phyloP scores from a whole-genome alignment of 2,113 vertebrate genomes.

The Sarotherodon lohbergeri region DNA sequence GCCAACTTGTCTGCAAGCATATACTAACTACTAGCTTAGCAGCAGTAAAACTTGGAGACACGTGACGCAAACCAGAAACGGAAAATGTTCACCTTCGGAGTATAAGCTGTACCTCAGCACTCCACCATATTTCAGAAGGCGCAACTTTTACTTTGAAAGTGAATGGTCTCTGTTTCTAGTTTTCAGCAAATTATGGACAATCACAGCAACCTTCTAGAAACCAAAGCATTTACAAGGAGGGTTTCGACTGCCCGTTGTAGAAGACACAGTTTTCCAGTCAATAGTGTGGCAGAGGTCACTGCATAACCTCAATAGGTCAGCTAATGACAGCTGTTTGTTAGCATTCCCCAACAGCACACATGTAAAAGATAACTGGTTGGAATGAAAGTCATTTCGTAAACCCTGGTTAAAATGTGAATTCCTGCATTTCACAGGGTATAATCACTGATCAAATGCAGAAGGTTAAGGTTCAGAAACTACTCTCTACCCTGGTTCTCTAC shows the following conservation, averaged over 20 bases:
- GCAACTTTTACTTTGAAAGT: background rate
- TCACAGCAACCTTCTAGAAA: background rate
- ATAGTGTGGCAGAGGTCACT: background rate
- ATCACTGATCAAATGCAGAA: background rate
- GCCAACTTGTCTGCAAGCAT: background rate
- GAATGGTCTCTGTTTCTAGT: background rate
- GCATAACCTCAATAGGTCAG: background rate
- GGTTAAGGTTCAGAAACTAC: background rate
- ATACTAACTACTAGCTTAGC: background rate
- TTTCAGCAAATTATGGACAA: background rate
- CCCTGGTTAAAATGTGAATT: background rate
- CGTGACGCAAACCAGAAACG: background rate
- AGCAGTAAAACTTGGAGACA: background rate
- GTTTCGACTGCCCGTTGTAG: background rate
- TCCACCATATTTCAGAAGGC: background rate
- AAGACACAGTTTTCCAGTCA: background rate
- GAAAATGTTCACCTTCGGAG: background rate
- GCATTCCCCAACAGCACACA: background rate
- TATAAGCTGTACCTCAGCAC: background rate
- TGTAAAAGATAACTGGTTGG: background rate
- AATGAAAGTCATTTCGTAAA: background rate
- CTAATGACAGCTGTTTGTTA: background rate
- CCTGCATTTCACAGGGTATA: background rate
- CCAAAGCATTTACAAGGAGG: background rate
- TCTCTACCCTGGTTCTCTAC: background rate